phyloP scores from a whole-genome alignment of 64 coral and sea anemone genomes.

The Cladopsammia gracilis region DNA sequence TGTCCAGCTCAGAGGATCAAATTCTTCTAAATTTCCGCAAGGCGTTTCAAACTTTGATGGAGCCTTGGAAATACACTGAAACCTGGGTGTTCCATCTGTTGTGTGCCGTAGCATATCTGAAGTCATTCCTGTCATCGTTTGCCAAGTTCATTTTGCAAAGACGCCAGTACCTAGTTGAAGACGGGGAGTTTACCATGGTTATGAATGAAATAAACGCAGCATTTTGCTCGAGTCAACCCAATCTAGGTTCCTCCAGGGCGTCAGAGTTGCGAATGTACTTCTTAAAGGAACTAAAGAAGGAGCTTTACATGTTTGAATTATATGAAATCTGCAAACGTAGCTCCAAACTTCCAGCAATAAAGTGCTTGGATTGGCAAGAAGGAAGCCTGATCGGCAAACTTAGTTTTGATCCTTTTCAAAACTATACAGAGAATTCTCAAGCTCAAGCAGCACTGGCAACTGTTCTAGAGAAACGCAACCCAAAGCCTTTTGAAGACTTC shows the following conservation, averaged over 20 bases:
- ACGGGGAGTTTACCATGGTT: constrained; percentile 68
- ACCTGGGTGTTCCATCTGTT: constrained; percentile 40
- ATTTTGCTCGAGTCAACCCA: constrained; percentile 19
- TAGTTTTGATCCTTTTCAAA: constrained; percentile 34
- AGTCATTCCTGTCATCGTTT: constrained; percentile 68
- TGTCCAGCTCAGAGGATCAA: constrained; percentile 65
- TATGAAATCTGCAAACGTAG: constrained; percentile 39
- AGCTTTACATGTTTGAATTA: constrained; percentile 61
- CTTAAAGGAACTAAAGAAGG: constrained; percentile 62
- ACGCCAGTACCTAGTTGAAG: constrained; percentile 25
- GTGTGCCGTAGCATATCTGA: constrained; percentile 72
- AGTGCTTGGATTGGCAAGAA: constrained; percentile 31
- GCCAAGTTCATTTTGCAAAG: constrained; percentile 43
- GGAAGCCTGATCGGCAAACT: neutral
- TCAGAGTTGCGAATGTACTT: constrained; percentile 9
- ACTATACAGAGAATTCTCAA: constrained; percentile 1
- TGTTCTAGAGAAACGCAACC: neutral
- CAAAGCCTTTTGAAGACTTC: constrained; percentile 18
- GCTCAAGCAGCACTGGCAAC: constrained; percentile 41
- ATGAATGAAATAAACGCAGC: constrained; percentile 43
- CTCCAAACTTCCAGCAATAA: constrained; percentile 51
- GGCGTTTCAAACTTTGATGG: constrained; percentile 42
- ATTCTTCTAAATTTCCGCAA: constrained; percentile 48
- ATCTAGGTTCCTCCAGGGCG: neutral
- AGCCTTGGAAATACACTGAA: neutral